Conservation (phyloP, 2,888 invertebrate species). For the Alloplasta piceator region DNA sequence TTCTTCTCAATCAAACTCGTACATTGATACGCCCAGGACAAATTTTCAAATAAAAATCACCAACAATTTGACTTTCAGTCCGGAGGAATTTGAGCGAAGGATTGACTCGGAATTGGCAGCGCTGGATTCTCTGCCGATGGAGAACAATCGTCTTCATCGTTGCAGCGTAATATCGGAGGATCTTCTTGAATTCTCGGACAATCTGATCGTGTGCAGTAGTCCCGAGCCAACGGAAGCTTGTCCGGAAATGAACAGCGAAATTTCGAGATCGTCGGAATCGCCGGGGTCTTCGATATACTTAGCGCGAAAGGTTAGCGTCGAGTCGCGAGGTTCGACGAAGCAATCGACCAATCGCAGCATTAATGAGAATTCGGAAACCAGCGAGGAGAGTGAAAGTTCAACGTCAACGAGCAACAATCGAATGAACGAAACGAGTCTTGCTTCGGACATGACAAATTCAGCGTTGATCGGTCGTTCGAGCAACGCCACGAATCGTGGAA, state of each 20-base stretch:
- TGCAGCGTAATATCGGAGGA: constrained; percentile 80
- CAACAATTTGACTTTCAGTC: constrained; percentile 69
- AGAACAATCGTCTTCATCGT: constrained; percentile 75
- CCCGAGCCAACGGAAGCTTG: constrained; percentile 48
- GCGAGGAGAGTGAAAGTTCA: constrained; percentile 69
- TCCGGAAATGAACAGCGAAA: constrained; percentile 12
- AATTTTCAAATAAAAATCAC: not conserved
- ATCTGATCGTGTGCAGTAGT: constrained; percentile 73
- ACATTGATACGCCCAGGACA: too few relatives aligned
- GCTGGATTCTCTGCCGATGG: constrained; percentile 85
- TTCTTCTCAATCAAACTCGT: too few relatives aligned
- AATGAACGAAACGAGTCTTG: constrained; percentile 64
- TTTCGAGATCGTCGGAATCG: constrained; percentile 53
- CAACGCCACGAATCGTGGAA: constrained; percentile 12
- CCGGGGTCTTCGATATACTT: constrained; percentile 62
- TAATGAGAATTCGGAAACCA: constrained; percentile 67
- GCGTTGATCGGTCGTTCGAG: constrained; percentile 1
- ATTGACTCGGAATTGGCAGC: constrained; percentile 87
- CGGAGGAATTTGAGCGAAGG: constrained; percentile 86
- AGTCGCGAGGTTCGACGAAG: constrained; percentile 69
- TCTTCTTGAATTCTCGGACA: constrained; percentile 79
- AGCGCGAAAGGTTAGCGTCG: constrained; percentile 69
- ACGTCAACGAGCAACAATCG: constrained; percentile 66
- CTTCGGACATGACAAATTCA: constrained; percentile 32
- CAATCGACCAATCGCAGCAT: constrained; percentile 58